A percentile compares a stretch with the other conserved stretches of the same genome.
phyloP scores from a whole-genome alignment of 2,113 vertebrate genomes.

The Tupaia chinensis region DNA sequence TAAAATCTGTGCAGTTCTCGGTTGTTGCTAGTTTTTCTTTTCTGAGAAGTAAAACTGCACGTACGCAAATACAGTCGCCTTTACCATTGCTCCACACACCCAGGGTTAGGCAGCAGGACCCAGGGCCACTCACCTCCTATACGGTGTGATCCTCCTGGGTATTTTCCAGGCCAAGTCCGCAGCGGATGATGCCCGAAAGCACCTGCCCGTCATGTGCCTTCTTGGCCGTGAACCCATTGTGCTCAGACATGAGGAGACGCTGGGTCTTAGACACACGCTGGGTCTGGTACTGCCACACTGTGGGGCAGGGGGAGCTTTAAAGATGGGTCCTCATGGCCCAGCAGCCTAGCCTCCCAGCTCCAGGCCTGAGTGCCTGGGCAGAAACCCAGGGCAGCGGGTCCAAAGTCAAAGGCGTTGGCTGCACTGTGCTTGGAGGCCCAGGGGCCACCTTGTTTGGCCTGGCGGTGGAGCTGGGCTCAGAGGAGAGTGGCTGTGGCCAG shows the following conservation, averaged over 20 bases:
- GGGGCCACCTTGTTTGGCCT: not conserved
- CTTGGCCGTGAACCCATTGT: fast-evolving
- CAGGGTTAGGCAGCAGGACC: not conserved
- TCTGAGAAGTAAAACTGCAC: fast-evolving
- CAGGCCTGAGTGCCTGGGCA: not conserved
- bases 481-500: not conserved
- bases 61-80: fast-evolving
- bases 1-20: fast-evolving
- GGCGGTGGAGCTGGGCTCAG: not conserved
- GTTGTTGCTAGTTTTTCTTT: fast-evolving
- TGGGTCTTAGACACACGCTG: not conserved
- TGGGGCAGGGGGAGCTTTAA: not conserved
- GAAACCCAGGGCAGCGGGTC: not conserved
- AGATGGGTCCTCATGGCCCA: not conserved
- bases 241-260: not conserved
- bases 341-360: not conserved
- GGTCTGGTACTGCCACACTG: not conserved
- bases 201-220: not conserved
- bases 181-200: not conserved
- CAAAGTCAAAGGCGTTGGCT: not conserved
- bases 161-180: not conserved
- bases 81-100: not conserved
- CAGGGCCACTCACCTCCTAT: not conserved
- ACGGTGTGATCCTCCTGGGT: not conserved
- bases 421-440: not conserved